Evolutionary conservation across 2,113 vertebrate genomes (phyloP).

Genomic region (Perca fluviatilis): DNA sequence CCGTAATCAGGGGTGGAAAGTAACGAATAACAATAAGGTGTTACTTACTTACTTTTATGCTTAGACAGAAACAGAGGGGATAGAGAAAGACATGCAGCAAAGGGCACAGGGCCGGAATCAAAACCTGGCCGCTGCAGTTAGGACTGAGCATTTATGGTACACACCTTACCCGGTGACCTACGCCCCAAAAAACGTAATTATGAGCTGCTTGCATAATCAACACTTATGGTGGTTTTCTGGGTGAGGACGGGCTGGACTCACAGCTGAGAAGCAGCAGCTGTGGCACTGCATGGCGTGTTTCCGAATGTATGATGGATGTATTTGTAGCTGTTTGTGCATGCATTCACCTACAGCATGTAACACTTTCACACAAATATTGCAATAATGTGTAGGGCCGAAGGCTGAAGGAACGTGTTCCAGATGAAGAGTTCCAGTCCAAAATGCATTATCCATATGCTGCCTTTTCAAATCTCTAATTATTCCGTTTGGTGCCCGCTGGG

Average conservation of each 20-base stretch:
- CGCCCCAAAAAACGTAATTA: too few relatives aligned
- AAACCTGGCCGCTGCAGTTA: too few relatives aligned
- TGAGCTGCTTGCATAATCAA: too few relatives aligned
- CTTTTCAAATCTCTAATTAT: constrained; percentile 1
- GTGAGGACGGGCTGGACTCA: neutral
- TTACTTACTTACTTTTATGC: too few relatives aligned
- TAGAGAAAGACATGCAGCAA: too few relatives aligned
- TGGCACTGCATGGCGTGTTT: neutral
- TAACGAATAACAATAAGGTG: too few relatives aligned
- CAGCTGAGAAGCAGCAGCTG: constrained; percentile 5
- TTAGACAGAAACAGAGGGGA: too few relatives aligned
- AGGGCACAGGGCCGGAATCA: too few relatives aligned
- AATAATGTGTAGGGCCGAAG: neutral
- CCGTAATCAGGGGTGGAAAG: too few relatives aligned
- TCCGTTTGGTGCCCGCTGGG: constrained; percentile 1
- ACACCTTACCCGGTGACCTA: too few relatives aligned
- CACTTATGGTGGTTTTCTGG: too few relatives aligned
- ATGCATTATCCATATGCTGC: constrained; percentile 13
- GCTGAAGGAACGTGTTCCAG: neutral
- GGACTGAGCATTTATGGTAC: too few relatives aligned
- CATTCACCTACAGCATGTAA: constrained; percentile 6
- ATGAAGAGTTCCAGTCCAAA: neutral
- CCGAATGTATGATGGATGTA: neutral
- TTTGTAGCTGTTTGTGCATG: neutral
- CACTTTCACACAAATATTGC: neutral